Evolutionary conservation across 2,113 vertebrate species (phyloP).

Genomic region (Neolamprologus cancellatus): DNA sequence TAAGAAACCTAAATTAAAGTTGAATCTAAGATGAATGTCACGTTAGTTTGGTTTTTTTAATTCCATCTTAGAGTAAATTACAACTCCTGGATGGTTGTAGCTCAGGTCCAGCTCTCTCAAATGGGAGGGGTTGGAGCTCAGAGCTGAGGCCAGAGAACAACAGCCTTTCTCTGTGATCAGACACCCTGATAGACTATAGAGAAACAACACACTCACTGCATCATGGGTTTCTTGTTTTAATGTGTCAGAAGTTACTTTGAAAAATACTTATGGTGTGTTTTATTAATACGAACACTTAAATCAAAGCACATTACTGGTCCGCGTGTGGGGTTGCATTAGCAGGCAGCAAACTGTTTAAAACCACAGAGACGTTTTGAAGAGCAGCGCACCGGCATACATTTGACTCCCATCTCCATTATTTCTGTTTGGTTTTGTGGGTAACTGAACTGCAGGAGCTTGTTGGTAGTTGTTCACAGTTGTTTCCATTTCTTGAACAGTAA

Average conservation of each 20-base stretch:
- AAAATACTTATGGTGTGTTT: neutral
- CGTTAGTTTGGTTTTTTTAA: neutral
- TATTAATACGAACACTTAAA: neutral
- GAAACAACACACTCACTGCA: neutral
- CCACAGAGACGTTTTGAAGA: neutral
- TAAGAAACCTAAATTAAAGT: neutral
- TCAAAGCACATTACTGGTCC: neutral
- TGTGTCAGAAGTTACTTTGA: neutral
- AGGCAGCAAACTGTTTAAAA: neutral
- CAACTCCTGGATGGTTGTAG: neutral
- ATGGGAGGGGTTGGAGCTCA: neutral
- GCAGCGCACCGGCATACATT: neutral
- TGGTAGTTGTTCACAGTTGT: neutral
- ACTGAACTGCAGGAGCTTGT: neutral
- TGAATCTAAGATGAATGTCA: neutral
- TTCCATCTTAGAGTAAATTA: neutral
- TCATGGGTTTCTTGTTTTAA: neutral
- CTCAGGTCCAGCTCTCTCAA: neutral
- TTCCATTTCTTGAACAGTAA: neutral
- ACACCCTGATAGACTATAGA: neutral
- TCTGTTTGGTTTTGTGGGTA: neutral
- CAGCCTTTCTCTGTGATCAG: neutral
- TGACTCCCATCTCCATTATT: neutral
- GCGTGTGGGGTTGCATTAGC: neutral
- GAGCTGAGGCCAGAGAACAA: neutral